Conservation (phyloP, 64 coral and sea anemone genomes). For the Pocillopora damicornis region DNA sequence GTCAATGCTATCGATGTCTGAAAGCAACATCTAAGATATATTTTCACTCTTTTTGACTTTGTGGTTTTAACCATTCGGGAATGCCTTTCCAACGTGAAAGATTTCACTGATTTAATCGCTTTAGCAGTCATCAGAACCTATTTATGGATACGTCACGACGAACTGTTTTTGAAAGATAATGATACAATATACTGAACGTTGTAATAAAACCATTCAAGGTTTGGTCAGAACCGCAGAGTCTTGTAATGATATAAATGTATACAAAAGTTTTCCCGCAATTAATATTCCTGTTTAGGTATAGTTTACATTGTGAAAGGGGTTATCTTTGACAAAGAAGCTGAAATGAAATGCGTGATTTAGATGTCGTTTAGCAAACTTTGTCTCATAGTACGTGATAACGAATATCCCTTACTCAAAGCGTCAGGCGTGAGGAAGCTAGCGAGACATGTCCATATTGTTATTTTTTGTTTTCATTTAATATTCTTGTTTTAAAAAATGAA, state of each 20-base stretch:
- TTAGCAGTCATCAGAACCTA: background rate
- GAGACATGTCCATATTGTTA: background rate
- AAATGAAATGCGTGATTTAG: background rate
- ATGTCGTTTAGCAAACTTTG: background rate
- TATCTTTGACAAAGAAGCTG: background rate
- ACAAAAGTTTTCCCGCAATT: background rate
- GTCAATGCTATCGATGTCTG: background rate
- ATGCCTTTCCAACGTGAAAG: background rate
- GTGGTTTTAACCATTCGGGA: background rate
- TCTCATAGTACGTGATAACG: background rate
- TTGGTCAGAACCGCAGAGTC: background rate
- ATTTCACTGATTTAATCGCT: conserved; percentile 2
- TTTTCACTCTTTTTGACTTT: background rate
- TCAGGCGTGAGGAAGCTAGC: background rate
- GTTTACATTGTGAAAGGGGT: background rate
- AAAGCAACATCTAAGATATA: background rate
- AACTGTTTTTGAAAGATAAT: conserved; percentile 11
- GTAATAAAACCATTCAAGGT: background rate
- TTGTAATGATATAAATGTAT: background rate
- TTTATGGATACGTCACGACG: background rate
- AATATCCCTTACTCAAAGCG: background rate
- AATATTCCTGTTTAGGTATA: background rate
- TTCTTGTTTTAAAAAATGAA: background rate
- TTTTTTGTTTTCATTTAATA: background rate
- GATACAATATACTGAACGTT: background rate